Percentiles rank a stretch among this genome's conserved stretches.
Evolutionary conservation across 2,888 invertebrate species (phyloP).

Genomic region (Gnatocerus cornutus): DNA sequence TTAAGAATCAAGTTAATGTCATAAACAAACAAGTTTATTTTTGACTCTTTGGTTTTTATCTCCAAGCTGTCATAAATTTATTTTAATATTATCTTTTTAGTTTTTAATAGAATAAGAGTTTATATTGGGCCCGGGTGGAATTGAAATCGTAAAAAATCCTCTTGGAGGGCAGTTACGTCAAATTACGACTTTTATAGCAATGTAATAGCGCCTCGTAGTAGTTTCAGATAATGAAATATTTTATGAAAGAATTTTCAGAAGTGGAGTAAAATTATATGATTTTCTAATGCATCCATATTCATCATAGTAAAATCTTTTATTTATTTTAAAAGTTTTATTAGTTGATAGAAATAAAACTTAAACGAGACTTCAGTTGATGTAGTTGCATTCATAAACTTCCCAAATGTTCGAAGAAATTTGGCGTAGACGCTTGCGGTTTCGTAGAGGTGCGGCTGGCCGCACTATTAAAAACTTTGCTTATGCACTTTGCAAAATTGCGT

Average conservation of each 20-base stretch:
- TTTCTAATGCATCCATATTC: conserved; percentile 3
- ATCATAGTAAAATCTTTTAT: too few species aligned
- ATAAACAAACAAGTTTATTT: not conserved
- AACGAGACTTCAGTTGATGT: too few species aligned
- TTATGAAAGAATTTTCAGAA: conserved; percentile 18
- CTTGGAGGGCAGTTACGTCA: not conserved
- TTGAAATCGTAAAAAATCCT: conserved; percentile 11
- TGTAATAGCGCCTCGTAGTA: conserved; percentile 11
- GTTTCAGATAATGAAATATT: conserved; percentile 18
- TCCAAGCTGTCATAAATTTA: not conserved
- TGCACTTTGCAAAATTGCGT: conserved; percentile 39
- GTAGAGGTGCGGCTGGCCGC: conserved; percentile 23
- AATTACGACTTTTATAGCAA: conserved; percentile 17
- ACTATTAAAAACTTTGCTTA: conserved; percentile 42
- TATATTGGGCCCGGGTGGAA: not conserved
- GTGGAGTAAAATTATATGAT: conserved; percentile 12
- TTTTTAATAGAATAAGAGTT: not conserved
- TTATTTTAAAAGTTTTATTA: not conserved
- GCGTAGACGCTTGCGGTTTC: conserved; percentile 2
- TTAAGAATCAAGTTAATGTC: too few species aligned
- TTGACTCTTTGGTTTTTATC: not conserved
- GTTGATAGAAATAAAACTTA: too few species aligned
- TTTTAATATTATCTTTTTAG: not conserved
- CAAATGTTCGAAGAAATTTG: conserved; percentile 4
- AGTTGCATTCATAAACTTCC: too few species aligned